phyloP scores from a whole-genome alignment of 2,888 invertebrate species.

The Leuctra nigra region DNA sequence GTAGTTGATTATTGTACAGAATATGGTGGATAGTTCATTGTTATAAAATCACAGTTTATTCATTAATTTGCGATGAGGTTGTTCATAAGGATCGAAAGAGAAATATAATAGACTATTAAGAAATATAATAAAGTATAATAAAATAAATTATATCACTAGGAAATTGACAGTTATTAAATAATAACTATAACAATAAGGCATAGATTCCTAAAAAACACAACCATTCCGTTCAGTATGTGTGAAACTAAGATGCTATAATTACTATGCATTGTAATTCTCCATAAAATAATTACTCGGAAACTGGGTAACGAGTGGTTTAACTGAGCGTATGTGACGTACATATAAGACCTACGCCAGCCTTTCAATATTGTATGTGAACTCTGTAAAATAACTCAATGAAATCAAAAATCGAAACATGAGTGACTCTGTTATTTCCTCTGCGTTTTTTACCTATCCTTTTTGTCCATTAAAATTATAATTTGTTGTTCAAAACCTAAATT shows the following conservation, averaged over 20 bases:
- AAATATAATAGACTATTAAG: conserved; percentile 22
- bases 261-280: too few relatives aligned
- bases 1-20: conserved; percentile 27
- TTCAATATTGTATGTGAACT: not conserved
- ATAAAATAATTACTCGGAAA: too few relatives aligned
- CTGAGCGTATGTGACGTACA: too few relatives aligned
- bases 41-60: conserved; percentile 24
- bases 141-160: conserved; percentile 13
- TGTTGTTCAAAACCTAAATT: too few relatives aligned
- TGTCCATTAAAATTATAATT: too few relatives aligned
- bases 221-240: conserved; percentile 18
- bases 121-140: conserved; percentile 11
- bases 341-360: too few relatives aligned
- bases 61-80: not conserved
- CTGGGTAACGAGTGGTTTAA: too few relatives aligned
- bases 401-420: not conserved
- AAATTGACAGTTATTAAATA: conserved; percentile 20
- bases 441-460: not conserved
- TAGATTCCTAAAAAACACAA: not conserved
- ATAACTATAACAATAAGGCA: conserved; percentile 18
- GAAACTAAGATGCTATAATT: not conserved
- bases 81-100: conserved; percentile 10
- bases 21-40: conserved; percentile 25
- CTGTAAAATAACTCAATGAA: not conserved
- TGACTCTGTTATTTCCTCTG: not conserved